phyloP scores from a whole-genome alignment of 2,113 vertebrate species.

The Paradisaea rubra region DNA sequence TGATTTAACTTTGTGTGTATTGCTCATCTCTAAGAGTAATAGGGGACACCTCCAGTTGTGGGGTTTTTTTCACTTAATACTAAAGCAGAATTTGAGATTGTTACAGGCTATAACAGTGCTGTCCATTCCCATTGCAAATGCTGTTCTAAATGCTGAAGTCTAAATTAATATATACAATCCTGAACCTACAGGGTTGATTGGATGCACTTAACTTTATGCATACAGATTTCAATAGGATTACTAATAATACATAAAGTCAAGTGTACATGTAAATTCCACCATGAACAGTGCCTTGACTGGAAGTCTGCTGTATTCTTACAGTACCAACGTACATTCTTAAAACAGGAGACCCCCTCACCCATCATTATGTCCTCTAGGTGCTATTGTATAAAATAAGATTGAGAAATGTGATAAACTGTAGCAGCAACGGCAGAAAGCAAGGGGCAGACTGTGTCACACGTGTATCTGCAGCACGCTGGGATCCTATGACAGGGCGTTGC shows the following conservation, averaged over 20 bases:
- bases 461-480: accelerated
- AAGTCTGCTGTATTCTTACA: neutral
- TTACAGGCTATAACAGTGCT: neutral
- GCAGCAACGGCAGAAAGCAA: neutral
- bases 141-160: neutral
- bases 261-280: neutral
- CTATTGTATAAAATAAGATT: neutral
- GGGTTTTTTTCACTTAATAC: neutral
- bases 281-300: neutral
- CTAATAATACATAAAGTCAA: neutral
- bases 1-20: neutral
- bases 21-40: neutral
- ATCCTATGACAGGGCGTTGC: accelerated
- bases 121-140: neutral
- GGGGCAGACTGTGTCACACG: accelerated
- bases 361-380: neutral
- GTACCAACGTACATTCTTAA: neutral
- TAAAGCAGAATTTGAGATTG: neutral
- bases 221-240: neutral
- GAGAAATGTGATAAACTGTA: neutral
- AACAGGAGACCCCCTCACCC: neutral
- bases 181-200: neutral
- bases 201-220: neutral
- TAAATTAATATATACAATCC: neutral
- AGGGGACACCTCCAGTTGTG: neutral